A percentile compares a stretch with the other conserved stretches of the same genome.
These are phyloP conservation scores for Calidris pugnax DNA, from an alignment of 2,113 vertebrate genomes.

Conservation along the genomic window DNA sequence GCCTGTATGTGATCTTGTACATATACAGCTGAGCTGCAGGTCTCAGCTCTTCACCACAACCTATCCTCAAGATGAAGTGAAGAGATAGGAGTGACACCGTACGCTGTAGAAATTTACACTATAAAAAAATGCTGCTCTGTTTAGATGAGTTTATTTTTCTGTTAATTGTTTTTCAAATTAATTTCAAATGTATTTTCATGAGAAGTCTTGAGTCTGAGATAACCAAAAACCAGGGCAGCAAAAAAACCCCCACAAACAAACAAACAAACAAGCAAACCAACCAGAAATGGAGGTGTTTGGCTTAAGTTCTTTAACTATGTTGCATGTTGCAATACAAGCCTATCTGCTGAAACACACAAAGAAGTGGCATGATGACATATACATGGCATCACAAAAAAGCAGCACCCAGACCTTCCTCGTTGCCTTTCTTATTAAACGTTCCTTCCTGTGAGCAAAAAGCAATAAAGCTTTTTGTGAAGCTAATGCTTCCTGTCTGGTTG, in stretches of 20 bases:
- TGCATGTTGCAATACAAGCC: background rate
- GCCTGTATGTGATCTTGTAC: background rate
- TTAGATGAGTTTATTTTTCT: background rate
- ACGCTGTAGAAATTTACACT: background rate
- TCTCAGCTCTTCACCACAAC: background rate
- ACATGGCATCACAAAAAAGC: background rate
- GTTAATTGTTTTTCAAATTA: background rate
- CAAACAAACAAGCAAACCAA: background rate
- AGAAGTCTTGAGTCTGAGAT: background rate
- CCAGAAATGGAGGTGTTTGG: background rate
- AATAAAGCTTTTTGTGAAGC: background rate
- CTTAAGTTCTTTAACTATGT: background rate
- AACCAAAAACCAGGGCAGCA: background rate
- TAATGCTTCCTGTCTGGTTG: background rate
- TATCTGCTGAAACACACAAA: background rate
- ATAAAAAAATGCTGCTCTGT: background rate
- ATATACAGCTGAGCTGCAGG: background rate
- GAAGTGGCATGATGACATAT: background rate
- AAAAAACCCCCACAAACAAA: background rate
- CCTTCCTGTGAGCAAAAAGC: background rate
- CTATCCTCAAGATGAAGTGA: background rate
- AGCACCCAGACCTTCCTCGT: background rate
- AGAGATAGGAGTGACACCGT: background rate
- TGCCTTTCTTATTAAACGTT: background rate
- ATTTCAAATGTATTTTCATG: background rate